Evolutionary conservation across 2,888 invertebrate species (phyloP), one percentile per base, ranked within the genome.

Genomic region (Dasypolia templi): DNA sequence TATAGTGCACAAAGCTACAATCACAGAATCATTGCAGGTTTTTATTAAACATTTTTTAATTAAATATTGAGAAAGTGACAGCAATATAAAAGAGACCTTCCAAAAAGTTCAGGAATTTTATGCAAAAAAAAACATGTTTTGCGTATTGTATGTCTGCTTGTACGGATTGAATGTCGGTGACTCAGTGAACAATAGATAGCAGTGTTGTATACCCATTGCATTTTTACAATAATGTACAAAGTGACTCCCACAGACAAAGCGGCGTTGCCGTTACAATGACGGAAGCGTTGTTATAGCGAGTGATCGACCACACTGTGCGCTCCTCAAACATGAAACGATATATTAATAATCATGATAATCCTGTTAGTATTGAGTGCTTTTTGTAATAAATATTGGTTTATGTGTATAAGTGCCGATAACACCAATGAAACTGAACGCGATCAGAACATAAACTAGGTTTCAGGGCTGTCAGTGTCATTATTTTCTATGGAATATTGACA

Each of bases 241-340:
- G 80, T 85, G 82, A 80, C 17, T 71, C 79, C 79, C 70, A 87
- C 75, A 83, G 81, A 83, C 56, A 86, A 88, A 89, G 88, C 88
- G 75, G 70, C 76, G 77, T 80, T 84, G 88, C 83, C 84, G 73
- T 75, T 69, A 84, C 84, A 85, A 85, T 87, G 83, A 85, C 80
- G 71, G 72, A 88, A 89, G 87, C 89, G 75, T 78, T 81, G 78
- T 79, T 77, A 79, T 84, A 77, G 83, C 80, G 72, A 77, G 82
- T 85, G 80, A 79, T 81, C 66, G 58, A 73, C 67, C 81, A 80
- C 90, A 90, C 89, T 75, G 88, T 88, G 88, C 85, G 73, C 73
- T 73, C 70, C 69, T 82, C 78, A 84, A 68, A 82, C 74, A 76
- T 77, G 77, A 77, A 76, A 76, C 32, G 75, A 65, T 65, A 75